Evolutionary conservation across 2,113 vertebrate genomes (phyloP).

Genomic region (Aspidoscelis tigris): DNA sequence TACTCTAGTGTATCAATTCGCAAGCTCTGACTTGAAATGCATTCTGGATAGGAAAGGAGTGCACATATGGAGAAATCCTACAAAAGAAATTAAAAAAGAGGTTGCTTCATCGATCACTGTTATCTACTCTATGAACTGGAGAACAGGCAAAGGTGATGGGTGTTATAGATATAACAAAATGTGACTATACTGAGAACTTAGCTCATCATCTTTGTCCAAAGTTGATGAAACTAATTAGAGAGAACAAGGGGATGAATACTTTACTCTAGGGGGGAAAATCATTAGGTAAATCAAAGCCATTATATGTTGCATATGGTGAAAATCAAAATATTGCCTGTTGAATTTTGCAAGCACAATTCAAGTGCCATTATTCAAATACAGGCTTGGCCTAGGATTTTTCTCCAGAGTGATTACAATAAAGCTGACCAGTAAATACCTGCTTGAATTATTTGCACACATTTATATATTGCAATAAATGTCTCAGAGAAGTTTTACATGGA

Average conservation of each 20-base stretch:
- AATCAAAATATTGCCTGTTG: background rate
- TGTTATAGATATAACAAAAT: background rate
- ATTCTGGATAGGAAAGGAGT: background rate
- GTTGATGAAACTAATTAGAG: background rate
- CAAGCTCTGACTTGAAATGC: conserved; percentile 1
- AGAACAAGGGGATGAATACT: background rate
- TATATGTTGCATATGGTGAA: background rate
- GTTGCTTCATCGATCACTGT: background rate
- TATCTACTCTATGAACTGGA: background rate
- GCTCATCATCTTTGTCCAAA: background rate
- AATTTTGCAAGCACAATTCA: background rate
- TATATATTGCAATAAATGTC: background rate
- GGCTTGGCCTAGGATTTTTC: background rate
- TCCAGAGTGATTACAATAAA: background rate
- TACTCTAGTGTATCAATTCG: background rate
- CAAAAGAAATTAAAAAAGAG: background rate
- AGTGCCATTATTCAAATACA: background rate
- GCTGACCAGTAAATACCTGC: background rate
- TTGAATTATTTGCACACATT: conserved; percentile 6
- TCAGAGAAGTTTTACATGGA: too few relatives aligned
- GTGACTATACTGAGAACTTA: background rate
- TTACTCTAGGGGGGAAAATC: background rate
- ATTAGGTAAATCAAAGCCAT: background rate
- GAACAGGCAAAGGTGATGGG: background rate
- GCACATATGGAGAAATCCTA: background rate